These are phyloP conservation scores for Porphyrio hochstetteri DNA, from an alignment of 2,113 vertebrate species.

Conservation along the genomic window DNA sequence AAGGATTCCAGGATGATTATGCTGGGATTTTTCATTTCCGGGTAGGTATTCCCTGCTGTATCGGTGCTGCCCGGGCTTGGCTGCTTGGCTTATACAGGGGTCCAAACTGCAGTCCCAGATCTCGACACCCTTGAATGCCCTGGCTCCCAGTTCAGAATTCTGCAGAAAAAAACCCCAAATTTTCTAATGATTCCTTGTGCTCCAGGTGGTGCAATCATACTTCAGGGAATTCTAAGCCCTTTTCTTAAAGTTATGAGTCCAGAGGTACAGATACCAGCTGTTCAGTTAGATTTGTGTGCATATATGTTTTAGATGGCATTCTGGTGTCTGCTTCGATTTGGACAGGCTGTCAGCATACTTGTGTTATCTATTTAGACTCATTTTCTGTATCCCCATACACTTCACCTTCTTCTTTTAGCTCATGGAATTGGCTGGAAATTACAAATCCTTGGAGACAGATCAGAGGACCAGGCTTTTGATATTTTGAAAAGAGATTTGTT, in stretches of 20 bases:
- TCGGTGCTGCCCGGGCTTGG: not conserved
- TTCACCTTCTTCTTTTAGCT: conserved; percentile 4
- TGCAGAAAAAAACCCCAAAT: not conserved
- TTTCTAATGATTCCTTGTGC: not conserved
- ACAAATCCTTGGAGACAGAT: not conserved
- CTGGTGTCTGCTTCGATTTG: not conserved
- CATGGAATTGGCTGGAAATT: not conserved
- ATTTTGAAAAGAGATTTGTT: not conserved
- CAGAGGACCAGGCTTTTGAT: not conserved
- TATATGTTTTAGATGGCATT: not conserved
- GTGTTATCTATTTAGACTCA: not conserved
- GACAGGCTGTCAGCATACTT: not conserved
- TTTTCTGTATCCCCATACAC: not conserved
- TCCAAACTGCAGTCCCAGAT: not conserved
- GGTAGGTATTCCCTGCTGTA: conserved; percentile 55
- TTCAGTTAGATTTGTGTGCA: not conserved
- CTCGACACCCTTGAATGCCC: not conserved
- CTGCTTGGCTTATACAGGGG: not conserved
- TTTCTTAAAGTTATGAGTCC: not conserved
- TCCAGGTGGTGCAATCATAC: not conserved
- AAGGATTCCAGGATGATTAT: conserved; percentile 71
- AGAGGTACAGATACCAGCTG: not conserved
- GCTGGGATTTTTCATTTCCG: conserved; percentile 80
- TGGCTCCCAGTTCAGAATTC: not conserved
- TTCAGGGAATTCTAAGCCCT: not conserved